Conservation (phyloP, 1,140 invertebrate species). For the Araneus ventricosus region DNA sequence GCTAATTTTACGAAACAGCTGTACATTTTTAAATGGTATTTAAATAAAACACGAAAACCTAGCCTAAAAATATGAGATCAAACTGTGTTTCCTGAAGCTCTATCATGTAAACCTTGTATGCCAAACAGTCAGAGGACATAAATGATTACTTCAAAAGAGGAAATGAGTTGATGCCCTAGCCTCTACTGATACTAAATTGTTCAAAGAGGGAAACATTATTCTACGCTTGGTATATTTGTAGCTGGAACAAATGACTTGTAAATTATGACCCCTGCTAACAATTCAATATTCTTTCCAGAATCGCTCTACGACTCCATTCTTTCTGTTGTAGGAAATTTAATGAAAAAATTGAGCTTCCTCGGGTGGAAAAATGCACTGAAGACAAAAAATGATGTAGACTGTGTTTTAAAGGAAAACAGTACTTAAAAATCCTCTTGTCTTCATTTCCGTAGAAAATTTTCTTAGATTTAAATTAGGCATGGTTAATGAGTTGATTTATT, state of each 20-base stretch:
- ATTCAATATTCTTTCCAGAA: not conserved
- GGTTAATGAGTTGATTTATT: constrained; percentile 13
- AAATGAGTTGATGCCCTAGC: too few species aligned
- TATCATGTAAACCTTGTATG: too few species aligned
- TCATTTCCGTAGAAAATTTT: not conserved
- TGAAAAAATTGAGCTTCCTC: not conserved
- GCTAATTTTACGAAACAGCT: too few species aligned
- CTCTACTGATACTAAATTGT: too few species aligned
- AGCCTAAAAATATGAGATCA: too few species aligned
- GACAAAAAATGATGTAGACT: not conserved
- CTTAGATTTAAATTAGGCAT: not conserved
- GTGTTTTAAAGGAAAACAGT: not conserved
- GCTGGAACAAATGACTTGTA: not conserved
- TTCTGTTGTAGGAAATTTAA: not conserved
- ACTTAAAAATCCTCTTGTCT: not conserved
- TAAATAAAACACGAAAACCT: too few species aligned
- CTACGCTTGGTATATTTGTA: not conserved
- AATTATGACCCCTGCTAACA: not conserved
- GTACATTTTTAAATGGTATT: too few species aligned
- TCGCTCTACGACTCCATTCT: not conserved
- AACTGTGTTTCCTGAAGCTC: too few species aligned
- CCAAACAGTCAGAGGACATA: too few species aligned
- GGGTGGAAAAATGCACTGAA: not conserved
- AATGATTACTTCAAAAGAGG: too few species aligned
- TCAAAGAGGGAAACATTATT: too few species aligned